Evolutionary conservation across 92 coral and sea anemone genomes (phyloP).

Genomic region (Zoanthus sociatus): DNA sequence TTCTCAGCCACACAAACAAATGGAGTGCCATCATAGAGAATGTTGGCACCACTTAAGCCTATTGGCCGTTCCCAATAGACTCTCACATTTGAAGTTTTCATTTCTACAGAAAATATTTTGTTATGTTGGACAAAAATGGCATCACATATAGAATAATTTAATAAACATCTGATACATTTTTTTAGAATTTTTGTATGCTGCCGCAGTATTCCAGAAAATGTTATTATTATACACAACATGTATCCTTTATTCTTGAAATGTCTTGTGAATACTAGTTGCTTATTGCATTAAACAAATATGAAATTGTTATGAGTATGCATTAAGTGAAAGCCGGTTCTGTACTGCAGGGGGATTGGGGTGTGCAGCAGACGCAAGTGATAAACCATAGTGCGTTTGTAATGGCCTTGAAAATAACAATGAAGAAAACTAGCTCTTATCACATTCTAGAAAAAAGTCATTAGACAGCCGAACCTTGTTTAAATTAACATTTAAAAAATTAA

Average conservation of each 20-base stretch:
- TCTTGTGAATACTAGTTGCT: slow-evolving; percentile 20
- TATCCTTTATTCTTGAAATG: slow-evolving; percentile 26
- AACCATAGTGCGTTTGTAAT: background rate
- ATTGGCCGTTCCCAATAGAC: background rate
- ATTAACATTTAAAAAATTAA: slow-evolving; percentile 9
- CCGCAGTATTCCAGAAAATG: slow-evolving; percentile 18
- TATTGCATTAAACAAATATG: slow-evolving; percentile 2
- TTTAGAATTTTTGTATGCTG: slow-evolving; percentile 6
- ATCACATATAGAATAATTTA: background rate
- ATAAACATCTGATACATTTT: slow-evolving; percentile 3
- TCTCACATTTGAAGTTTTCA: background rate
- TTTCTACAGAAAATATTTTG: slow-evolving; percentile 5
- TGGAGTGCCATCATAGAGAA: slow-evolving; percentile 44
- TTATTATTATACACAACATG: background rate
- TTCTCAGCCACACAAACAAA: slow-evolving; percentile 41
- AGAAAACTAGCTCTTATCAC: background rate
- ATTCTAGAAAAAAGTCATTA: background rate
- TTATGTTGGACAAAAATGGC: slow-evolving; percentile 1
- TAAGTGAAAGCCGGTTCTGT: background rate
- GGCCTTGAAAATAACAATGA: background rate
- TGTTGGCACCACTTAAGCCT: slow-evolving; percentile 26
- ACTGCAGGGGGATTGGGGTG: slow-evolving; percentile 12
- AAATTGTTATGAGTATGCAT: slow-evolving; percentile 15
- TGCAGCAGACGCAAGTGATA: background rate
- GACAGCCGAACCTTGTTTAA: slow-evolving; percentile 7